Evolutionary conservation across 2,888 invertebrate species (phyloP), one percentile per base, ranked within the genome.

Genomic region (Ernsta delagoae): DNA sequence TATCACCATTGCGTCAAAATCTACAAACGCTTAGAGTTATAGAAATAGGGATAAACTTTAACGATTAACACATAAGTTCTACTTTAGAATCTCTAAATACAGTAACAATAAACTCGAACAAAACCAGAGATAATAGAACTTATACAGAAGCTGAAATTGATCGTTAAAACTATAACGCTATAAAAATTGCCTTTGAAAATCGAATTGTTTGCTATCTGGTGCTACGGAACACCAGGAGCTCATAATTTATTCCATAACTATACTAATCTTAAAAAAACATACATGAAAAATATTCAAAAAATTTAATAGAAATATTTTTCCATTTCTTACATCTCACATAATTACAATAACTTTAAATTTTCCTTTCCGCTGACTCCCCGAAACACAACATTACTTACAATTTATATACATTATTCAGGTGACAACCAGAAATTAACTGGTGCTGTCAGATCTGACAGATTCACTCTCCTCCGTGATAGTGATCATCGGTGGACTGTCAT

Each of bases 381-480:
- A 69, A 73, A 70, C 72, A 71, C 73, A 71, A 63, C 59, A 64
- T 71, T 66, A 65, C 76, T 76, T 79, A 79, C 59, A 66, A 66
- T 71, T 85, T 85, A 88, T 85, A 80, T 77, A 78, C 79, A 79
- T 74, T 79, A 77, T 6, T 39, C 5, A 75, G 76, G 72, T 77
- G 70, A 70, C 62, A 65, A 70, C 70, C 48, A 59, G 4, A 73
- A 86, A 89, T 90, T 93, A 92, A 86, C 93, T 93, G 70, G 86
- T 86, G 72, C 80, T 81, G 64, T 92, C 92, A 70, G 88, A 84
- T 78, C 88, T 92, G 60, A 83, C 86, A 57, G 88, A 83, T 71
- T 94, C 93, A 71, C 82, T 85, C 70, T 93, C 94, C 74, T 93
- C 94, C 0, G 93, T 93, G 57, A 93, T 93, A 0, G 93, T 93